These are phyloP conservation scores for Phalera bucephala DNA, from an alignment of 2,888 invertebrate genomes.

Conservation along the genomic window DNA sequence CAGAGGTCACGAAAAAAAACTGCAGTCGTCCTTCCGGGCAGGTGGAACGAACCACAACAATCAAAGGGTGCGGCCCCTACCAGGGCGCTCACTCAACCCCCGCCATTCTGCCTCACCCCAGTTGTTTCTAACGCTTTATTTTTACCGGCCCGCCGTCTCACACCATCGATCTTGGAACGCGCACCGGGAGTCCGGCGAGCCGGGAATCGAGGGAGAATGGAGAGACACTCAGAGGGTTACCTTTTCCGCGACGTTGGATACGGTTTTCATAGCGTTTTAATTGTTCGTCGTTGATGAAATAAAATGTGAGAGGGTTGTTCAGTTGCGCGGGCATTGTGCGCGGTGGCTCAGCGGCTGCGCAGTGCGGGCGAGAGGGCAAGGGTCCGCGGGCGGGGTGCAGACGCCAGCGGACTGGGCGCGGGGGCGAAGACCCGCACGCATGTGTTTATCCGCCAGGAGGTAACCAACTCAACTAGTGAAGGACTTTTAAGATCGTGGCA, in stretches of 20 bases:
- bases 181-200: slow-evolving; percentile 27
- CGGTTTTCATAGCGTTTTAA: slow-evolving; percentile 68
- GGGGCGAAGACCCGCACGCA: slow-evolving; percentile 22
- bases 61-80: slow-evolving; percentile 66
- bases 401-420: slow-evolving; percentile 29
- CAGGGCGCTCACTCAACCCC: slow-evolving; percentile 77
- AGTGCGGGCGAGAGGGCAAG: slow-evolving; percentile 11
- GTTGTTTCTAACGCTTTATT: slow-evolving; percentile 74
- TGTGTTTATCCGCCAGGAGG: slow-evolving; percentile 9
- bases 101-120: slow-evolving; percentile 82
- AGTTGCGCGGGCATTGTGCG: slow-evolving; percentile 64
- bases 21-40: slow-evolving; percentile 37
- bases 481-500: slow-evolving; percentile 1
- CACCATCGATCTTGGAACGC: slow-evolving; percentile 59
- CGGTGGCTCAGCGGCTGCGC: slow-evolving; percentile 39
- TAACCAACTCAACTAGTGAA: slow-evolving; percentile 6
- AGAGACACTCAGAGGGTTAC: slow-evolving; percentile 48
- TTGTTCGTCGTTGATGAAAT: slow-evolving; percentile 61
- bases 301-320: slow-evolving; percentile 49
- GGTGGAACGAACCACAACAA: slow-evolving; percentile 47
- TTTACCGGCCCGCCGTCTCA: slow-evolving; percentile 77
- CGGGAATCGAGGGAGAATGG: slow-evolving; percentile 18
- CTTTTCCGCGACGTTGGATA: slow-evolving; percentile 46
- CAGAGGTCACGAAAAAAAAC: slow-evolving; percentile 18
- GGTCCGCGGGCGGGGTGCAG: slow-evolving; percentile 18